phyloP scores from a whole-genome alignment of 23 tunicate genomes.

The Trididemnum clinides region DNA sequence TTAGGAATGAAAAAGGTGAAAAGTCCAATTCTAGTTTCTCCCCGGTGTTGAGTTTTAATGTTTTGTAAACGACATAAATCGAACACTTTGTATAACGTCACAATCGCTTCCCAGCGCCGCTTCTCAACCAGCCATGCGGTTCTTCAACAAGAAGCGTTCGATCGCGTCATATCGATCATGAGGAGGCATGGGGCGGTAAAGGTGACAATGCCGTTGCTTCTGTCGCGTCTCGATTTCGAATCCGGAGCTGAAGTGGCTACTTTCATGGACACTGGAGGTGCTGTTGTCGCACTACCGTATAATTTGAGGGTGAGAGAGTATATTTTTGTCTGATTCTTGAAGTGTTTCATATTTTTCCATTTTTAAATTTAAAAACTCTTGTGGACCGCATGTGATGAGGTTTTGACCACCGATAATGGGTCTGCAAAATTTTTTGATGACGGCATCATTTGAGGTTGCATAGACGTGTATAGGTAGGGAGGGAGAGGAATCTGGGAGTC shows the following conservation, averaged over 20 bases:
- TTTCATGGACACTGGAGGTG: slow-evolving; percentile 73
- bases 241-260: slow-evolving; percentile 41
- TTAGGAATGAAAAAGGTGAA: no score
- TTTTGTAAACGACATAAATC: no score
- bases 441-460: no score
- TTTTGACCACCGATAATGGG: no score
- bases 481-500: no score
- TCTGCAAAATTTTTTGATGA: no score
- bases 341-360: background rate
- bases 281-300: slow-evolving; percentile 78
- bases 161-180: slow-evolving; percentile 35
- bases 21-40: no score
- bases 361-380: background rate
- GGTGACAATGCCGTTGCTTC: slow-evolving; percentile 58
- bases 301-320: slow-evolving; percentile 68
- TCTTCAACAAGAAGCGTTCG: slow-evolving; percentile 33
- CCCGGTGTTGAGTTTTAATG: no score
- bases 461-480: no score
- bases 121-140: slow-evolving; percentile 10
- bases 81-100: no score
- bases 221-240: slow-evolving; percentile 38
- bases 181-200: slow-evolving; percentile 63
- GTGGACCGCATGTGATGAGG: no score
- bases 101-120: no score
- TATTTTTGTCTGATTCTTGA: background rate